A percentile compares a stretch with the other conserved stretches of the same genome.
Evolutionary conservation across 2,888 invertebrate genomes (phyloP).

Genomic region (Sclerodermus sp.): DNA sequence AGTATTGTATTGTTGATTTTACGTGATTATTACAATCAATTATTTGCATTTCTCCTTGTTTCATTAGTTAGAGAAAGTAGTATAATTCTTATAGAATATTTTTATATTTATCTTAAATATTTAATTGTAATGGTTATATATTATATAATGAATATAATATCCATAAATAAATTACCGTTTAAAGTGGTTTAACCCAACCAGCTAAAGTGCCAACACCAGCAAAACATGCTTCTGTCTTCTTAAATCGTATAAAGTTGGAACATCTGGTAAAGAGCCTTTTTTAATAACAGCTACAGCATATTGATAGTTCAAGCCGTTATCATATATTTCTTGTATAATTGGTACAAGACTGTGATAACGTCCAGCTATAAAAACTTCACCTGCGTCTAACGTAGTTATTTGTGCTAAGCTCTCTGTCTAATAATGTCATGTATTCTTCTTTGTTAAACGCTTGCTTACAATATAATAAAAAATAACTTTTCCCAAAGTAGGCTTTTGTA

Average conservation of each 20-base stretch:
- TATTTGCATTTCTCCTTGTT: constrained; percentile 77
- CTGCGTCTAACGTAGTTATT: constrained; percentile 87
- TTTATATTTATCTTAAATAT: no score
- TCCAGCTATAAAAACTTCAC: constrained; percentile 90
- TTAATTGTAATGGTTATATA: no score
- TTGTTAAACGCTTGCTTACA: constrained; percentile 79
- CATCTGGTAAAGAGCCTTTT: constrained; percentile 66
- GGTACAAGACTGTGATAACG: constrained; percentile 91
- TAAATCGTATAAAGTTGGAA: constrained; percentile 67
- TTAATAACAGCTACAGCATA: constrained; percentile 88
- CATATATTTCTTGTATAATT: constrained; percentile 76
- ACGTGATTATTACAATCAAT: constrained; percentile 96
- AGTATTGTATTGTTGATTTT: constrained; percentile 86
- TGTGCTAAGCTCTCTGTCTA: constrained; percentile 82
- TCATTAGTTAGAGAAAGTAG: constrained; percentile 69
- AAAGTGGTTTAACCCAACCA: constrained; percentile 91
- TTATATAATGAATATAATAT: no score
- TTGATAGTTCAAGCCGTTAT: constrained; percentile 69
- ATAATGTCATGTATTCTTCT: constrained; percentile 84
- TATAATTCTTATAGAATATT: neutral
- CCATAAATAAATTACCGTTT: constrained; percentile 63
- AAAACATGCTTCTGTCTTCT: constrained; percentile 84
- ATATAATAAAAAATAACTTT: constrained; percentile 66
- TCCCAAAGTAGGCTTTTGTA: constrained; percentile 68
- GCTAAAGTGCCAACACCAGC: constrained; percentile 90